Evolutionary conservation across 1,140 invertebrate species (phyloP), one percentile per base, ranked within the genome.

Genomic region (Nomia melanderi): DNA sequence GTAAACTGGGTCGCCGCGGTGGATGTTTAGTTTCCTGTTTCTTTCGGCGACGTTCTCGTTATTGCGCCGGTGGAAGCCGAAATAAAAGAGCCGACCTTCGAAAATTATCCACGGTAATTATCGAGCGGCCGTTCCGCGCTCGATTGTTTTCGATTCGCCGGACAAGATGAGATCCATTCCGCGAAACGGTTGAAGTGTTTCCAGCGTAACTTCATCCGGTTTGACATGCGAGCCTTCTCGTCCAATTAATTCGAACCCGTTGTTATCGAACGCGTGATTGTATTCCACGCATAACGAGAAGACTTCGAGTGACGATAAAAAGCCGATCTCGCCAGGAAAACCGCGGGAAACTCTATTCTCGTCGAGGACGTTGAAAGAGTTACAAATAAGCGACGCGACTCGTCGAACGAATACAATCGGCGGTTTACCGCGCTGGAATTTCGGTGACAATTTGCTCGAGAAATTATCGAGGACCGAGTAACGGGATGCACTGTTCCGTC

Each of bases 1-100:
- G 70, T 63, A 72, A 72, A 72, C 70, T 72, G 44, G 70, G 31
- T 39, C 70, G 70, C 57, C 14, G 41, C 11, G 41, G 11, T 2
- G 39, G 23, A 29, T 27, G 3, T 63, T 72, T 36, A 63, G 63
- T 72, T 72, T 36, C 31, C 41, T 17, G 17, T 27, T 72, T 50
- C 27, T 63, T 63, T 72, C 44, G 14, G 36, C 1, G 17, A 27
- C 36, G 44, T 8, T 33, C 57, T 11, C 29, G 17, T 63, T 44
- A 17, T 36, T 56, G 41, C 25, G 29, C 59, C 63, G 2, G 41
- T 20, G 6, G 20, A 5, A 14, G 3, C 2, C 14, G 41, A 44
- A 14, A 41, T 14, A 44, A 44, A 41, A 44, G 41, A 5, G 14
- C 12, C 14, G 2, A 44, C 12, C 12, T 17, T 14, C 41, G 14